Base-by-base conservation (phyloP, 1,140 invertebrate species). In the Eufriesea mexicana region DNA sequence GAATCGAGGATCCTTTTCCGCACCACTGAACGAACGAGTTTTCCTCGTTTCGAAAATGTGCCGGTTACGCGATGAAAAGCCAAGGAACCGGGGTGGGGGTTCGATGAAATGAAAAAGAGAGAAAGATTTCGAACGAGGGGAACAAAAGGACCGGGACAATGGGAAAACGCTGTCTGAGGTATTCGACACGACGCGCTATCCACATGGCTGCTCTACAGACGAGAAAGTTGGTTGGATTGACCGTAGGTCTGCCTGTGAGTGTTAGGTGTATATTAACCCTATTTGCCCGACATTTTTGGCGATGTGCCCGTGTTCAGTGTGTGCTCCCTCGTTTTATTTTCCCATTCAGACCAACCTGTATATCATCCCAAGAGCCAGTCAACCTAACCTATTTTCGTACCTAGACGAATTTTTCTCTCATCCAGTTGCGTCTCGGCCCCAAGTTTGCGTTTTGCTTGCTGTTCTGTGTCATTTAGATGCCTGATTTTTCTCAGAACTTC, bases 231-330 rank as follows among this genome's bases (percentile, higher is more conserved):
- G 89, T 92, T 93, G 90, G 87, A 91, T 91, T 92, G 90, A 92
- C 89, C 83, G 91, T 94, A 94, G 93, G 91, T 92, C 92, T 94
- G 93, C 93, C 90, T 94, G 93, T 93, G 91, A 92, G 93, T 94
- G 93, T 93, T 94, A 94, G 92, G 93, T 93, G 92, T 93, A 87
- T 81, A 89, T 90, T 87, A 92, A 89, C 83, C 90, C 88, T 92
- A 90, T 88, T 91, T 93, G 92, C 92, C 91, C 93, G 90, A 91
- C 87, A 84, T 90, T 91, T 75, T 93, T 93, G 91, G 89, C 91
- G 86, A 92, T 91, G 90, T 91, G 91, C 91, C 92, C 91, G 87
- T 92, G 86, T 91, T 93, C 91, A 86, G 79, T 93, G 91, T 93
- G 88, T 93, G 86, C 74, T 86, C 83, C 84, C 71, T 10, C 14